phyloP scores from a whole-genome alignment of 2,113 vertebrate genomes.

The Poeciliopsis turrubarensis region DNA sequence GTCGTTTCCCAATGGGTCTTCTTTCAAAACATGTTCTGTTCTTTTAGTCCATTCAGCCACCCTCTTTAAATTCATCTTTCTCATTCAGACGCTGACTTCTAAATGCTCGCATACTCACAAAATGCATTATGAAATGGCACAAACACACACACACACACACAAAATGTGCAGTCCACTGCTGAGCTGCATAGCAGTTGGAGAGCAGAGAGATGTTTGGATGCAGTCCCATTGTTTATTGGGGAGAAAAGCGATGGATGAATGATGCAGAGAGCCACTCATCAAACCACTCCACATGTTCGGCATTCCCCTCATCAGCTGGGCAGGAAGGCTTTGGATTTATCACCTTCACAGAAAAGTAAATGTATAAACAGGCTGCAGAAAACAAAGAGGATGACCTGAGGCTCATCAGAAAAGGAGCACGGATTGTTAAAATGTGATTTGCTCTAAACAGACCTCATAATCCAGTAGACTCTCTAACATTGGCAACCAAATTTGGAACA shows the following conservation, averaged over 20 bases:
- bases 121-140: conserved; percentile 2
- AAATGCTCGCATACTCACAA: conserved; percentile 11
- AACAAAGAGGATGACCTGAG: conserved; percentile 10
- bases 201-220: conserved; percentile 46
- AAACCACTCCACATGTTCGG: conserved; percentile 39
- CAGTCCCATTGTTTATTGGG: conserved; percentile 43
- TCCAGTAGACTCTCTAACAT: too few species aligned
- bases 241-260: conserved; percentile 32
- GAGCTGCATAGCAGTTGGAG: conserved; percentile 29
- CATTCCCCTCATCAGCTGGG: conserved; percentile 8
- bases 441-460: too few species aligned
- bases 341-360: conserved; percentile 1
- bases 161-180: background rate
- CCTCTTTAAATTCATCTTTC: conserved; percentile 35
- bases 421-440: background rate
- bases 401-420: background rate
- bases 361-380: background rate
- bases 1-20: conserved; percentile 46
- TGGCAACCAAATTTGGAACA: too few species aligned
- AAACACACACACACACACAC: background rate
- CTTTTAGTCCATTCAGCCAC: conserved; percentile 39
- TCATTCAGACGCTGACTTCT: conserved; percentile 20
- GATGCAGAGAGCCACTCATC: conserved; percentile 38
- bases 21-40: conserved; percentile 63
- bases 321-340: background rate